Evolutionary conservation across 2,113 vertebrate genomes (phyloP).

Genomic region (Microcebus murinus): DNA sequence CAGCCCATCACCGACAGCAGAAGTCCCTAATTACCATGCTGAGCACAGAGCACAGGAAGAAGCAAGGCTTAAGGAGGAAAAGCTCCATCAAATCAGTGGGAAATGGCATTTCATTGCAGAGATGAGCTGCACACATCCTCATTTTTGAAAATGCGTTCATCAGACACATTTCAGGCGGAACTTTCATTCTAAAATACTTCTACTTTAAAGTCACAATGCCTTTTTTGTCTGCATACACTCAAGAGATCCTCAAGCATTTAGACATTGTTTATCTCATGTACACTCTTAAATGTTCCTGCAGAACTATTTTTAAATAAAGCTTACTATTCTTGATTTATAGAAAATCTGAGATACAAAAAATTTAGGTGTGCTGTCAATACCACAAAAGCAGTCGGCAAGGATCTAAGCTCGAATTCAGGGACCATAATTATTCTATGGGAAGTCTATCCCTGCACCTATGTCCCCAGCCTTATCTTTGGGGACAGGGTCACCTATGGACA

Average conservation of each 20-base stretch:
- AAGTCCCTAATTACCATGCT: slow-evolving; percentile 83
- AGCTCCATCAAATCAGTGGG: slow-evolving; percentile 64
- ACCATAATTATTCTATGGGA: not conserved
- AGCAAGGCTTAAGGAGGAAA: slow-evolving; percentile 72
- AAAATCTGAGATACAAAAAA: not conserved
- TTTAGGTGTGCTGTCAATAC: not conserved
- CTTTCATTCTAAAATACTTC: not conserved
- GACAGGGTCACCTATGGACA: not conserved
- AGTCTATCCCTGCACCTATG: not conserved
- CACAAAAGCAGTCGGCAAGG: not conserved
- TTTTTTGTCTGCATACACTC: slow-evolving; percentile 17
- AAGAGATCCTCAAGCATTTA: not conserved
- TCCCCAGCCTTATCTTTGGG: not conserved
- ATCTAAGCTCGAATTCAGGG: not conserved
- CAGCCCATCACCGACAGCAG: slow-evolving; percentile 54
- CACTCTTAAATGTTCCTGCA: not conserved
- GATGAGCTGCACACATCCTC: slow-evolving; percentile 61
- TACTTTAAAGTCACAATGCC: not conserved
- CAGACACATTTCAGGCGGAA: slow-evolving; percentile 31
- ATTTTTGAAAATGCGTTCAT: slow-evolving; percentile 71
- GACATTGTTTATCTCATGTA: not conserved
- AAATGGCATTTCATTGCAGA: slow-evolving; percentile 70
- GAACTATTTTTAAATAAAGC: slow-evolving; percentile 10
- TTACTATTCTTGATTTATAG: not conserved
- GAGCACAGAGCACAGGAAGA: slow-evolving; percentile 79